Evolutionary conservation across 1,140 invertebrate species (phyloP).

Genomic region (Trissolcus basalis): DNA sequence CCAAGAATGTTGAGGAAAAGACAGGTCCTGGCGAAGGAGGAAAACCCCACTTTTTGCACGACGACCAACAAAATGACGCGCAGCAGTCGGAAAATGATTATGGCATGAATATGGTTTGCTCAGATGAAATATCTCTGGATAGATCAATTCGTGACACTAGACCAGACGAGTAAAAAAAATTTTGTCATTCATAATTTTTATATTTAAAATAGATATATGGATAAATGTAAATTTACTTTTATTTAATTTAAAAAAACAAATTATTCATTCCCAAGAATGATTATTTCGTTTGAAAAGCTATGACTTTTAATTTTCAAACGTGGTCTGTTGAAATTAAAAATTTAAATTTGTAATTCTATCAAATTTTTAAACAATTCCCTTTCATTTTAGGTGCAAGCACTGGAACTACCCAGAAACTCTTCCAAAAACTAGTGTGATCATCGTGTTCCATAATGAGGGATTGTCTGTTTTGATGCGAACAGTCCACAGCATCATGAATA

Average conservation of each 20-base stretch:
- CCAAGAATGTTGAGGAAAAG: slow-evolving; percentile 77
- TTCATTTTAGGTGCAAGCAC: slow-evolving; percentile 86
- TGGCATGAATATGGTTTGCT: slow-evolving; percentile 98
- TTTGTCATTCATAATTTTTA: too few relatives aligned
- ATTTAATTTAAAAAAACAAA: too few relatives aligned
- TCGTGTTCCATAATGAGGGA: slow-evolving; percentile 99
- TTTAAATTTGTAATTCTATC: slow-evolving; percentile 6
- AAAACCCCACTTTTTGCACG: slow-evolving; percentile 83
- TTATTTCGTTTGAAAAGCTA: not conserved
- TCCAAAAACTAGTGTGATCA: slow-evolving; percentile 94
- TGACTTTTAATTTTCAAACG: not conserved
- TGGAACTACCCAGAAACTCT: slow-evolving; percentile 96
- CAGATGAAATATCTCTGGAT: slow-evolving; percentile 91
- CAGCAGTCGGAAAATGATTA: slow-evolving; percentile 89
- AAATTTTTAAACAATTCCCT: too few relatives aligned
- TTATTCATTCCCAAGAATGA: too few relatives aligned
- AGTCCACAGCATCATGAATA: slow-evolving; percentile 96
- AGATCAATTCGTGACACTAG: slow-evolving; percentile 92
- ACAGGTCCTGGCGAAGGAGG: slow-evolving; percentile 91
- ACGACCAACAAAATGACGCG: slow-evolving; percentile 86
- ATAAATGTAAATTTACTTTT: too few relatives aligned
- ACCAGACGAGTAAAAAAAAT: slow-evolving; percentile 83
- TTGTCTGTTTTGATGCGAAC: slow-evolving; percentile 96
- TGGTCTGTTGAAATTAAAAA: too few relatives aligned
- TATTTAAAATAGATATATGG: too few relatives aligned